Evolutionary conservation across 2,113 vertebrate genomes (phyloP).

Genomic region (Leptobrachium leishanense): DNA sequence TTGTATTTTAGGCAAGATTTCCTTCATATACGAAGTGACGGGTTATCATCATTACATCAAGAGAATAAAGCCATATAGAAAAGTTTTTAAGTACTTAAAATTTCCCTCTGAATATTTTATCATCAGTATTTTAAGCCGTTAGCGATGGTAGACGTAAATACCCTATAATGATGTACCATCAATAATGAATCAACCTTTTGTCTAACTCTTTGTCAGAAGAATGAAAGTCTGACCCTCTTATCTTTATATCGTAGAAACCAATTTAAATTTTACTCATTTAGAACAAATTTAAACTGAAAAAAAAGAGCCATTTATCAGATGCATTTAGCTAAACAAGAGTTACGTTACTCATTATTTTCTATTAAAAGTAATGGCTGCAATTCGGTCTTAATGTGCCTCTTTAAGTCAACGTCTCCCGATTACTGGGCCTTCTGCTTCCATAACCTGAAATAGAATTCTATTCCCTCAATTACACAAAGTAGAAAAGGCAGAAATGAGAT

Average conservation of each 20-base stretch:
- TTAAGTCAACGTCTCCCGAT: not conserved
- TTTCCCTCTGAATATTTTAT: no score
- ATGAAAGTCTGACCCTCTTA: slow-evolving; percentile 4
- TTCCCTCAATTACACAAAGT: not conserved
- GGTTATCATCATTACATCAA: no score
- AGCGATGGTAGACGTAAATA: no score
- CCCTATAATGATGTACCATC: no score
- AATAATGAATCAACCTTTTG: not conserved
- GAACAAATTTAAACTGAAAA: not conserved
- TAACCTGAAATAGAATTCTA: not conserved
- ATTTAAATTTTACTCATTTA: not conserved
- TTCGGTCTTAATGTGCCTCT: slow-evolving; percentile 2
- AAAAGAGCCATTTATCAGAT: slow-evolving; percentile 2
- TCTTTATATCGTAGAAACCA: not conserved
- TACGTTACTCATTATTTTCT: slow-evolving; percentile 31
- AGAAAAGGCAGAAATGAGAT: not conserved
- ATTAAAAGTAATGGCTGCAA: slow-evolving; percentile 28
- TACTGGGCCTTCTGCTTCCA: not conserved
- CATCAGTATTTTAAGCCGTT: no score
- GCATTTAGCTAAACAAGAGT: slow-evolving; percentile 13
- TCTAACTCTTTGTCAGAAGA: not conserved
- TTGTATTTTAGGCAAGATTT: no score
- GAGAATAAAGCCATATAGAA: no score
- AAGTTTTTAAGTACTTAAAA: no score
- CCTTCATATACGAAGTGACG: no score